Conservation (phyloP, 2,888 invertebrate genomes). For the Amphipyra tragopoginis region DNA sequence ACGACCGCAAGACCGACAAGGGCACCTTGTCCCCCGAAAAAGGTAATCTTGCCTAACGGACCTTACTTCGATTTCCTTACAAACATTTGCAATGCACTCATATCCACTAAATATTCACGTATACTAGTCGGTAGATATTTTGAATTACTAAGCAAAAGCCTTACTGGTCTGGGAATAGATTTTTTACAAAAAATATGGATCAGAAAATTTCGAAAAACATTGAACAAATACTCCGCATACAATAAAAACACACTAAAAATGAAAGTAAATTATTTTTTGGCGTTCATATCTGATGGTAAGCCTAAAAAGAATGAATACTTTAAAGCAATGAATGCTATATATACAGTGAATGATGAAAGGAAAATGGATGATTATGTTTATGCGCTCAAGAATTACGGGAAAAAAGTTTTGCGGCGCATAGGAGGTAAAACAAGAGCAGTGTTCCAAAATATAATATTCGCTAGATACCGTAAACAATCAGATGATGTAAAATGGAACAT, state of each 20-base stretch:
- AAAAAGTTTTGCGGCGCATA: constrained; percentile 58
- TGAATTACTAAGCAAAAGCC: constrained; percentile 62
- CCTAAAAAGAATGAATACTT: constrained; percentile 68
- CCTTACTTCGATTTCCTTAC: constrained; percentile 72
- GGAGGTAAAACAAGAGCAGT: constrained; percentile 65
- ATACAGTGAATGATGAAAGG: constrained; percentile 56
- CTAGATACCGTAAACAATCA: constrained; percentile 60
- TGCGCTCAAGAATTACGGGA: constrained; percentile 68
- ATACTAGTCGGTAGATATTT: constrained; percentile 67
- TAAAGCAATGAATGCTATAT: constrained; percentile 70
- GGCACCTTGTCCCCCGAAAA: constrained; percentile 7
- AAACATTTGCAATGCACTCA: constrained; percentile 68
- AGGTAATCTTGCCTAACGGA: constrained; percentile 61
- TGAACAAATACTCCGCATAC: constrained; percentile 63
- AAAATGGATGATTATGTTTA: constrained; percentile 76
- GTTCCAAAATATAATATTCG: constrained; percentile 67
- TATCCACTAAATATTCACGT: constrained; percentile 63
- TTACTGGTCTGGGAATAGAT: constrained; percentile 63
- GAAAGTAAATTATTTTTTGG: constrained; percentile 64
- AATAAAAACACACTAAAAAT: constrained; percentile 60
- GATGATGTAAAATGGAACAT: constrained; percentile 61
- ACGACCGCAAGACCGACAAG: neutral
- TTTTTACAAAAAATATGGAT: constrained; percentile 65
- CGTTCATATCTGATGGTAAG: constrained; percentile 61
- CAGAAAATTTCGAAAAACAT: constrained; percentile 60